phyloP scores from a whole-genome alignment of 64 coral and sea anemone genomes.

The Stichodactyla helianthus region DNA sequence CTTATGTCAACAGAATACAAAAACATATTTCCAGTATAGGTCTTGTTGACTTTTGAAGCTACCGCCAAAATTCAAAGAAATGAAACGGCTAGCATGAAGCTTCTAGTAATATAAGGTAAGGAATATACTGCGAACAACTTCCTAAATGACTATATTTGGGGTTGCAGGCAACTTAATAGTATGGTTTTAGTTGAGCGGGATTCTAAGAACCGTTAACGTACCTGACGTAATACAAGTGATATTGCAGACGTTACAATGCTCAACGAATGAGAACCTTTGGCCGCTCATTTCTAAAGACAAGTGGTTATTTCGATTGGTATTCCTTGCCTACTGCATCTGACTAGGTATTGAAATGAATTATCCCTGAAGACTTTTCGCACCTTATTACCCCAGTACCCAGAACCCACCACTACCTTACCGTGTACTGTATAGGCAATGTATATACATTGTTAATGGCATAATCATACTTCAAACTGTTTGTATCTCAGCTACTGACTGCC shows the following conservation, averaged over 20 bases:
- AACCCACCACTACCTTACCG: too few species aligned
- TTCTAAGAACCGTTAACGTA: background rate
- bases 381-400: too few species aligned
- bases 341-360: too few species aligned
- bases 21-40: background rate
- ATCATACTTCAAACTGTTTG: too few species aligned
- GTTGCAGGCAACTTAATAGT: background rate
- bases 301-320: too few species aligned
- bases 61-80: background rate
- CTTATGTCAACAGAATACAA: background rate
- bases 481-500: too few species aligned
- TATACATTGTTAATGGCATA: too few species aligned
- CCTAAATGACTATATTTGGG: background rate
- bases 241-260: background rate
- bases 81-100: background rate
- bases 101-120: conserved; percentile 3
- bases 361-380: too few species aligned
- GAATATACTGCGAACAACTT: background rate
- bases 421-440: too few species aligned
- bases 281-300: too few species aligned
- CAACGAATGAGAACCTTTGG: too few species aligned
- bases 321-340: too few species aligned
- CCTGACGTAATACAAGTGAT: background rate
- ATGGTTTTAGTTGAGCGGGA: background rate
- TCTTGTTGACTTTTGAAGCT: background rate